Percentiles rank a stretch among this genome's conserved stretches.
phyloP scores from a whole-genome alignment of 1,140 invertebrate species.

The Macrosteles quadrilineatus region DNA sequence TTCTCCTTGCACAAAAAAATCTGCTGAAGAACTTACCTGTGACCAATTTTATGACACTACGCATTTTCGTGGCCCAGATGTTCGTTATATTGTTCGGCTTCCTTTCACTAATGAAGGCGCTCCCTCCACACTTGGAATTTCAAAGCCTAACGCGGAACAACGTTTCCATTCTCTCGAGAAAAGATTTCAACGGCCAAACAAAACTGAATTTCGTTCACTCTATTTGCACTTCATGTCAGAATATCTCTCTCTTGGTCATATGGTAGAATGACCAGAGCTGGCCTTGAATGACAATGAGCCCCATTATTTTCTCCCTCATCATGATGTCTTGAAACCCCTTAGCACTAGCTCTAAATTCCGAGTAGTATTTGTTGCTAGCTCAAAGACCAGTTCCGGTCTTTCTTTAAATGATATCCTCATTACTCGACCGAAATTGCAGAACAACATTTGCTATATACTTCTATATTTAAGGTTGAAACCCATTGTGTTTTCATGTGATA shows the following conservation, averaged over 20 bases:
- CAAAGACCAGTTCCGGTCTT: no score
- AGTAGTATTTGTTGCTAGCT: slow-evolving; percentile 50
- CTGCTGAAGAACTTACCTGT: background rate
- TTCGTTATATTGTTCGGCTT: background rate
- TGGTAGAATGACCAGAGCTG: slow-evolving; percentile 28
- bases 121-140: no score
- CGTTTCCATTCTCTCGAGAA: slow-evolving; percentile 1
- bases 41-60: background rate
- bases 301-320: slow-evolving; percentile 43
- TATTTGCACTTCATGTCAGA: slow-evolving; percentile 44
- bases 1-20: no score
- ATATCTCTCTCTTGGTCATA: slow-evolving; percentile 38
- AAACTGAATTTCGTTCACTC: background rate
- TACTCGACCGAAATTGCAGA: slow-evolving; percentile 50
- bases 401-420: slow-evolving; percentile 51
- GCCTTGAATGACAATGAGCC: background rate
- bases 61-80: background rate
- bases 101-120: no score
- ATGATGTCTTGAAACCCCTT: slow-evolving; percentile 43
- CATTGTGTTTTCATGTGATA: slow-evolving; percentile 47
- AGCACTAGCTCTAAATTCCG: slow-evolving; percentile 41
- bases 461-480: slow-evolving; percentile 49
- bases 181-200: background rate
- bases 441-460: slow-evolving; percentile 49
- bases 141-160: background rate